These are phyloP conservation scores for Molossus alvarezi DNA, from an alignment of 2,797 vertebrate species.

Conservation along the genomic window DNA sequence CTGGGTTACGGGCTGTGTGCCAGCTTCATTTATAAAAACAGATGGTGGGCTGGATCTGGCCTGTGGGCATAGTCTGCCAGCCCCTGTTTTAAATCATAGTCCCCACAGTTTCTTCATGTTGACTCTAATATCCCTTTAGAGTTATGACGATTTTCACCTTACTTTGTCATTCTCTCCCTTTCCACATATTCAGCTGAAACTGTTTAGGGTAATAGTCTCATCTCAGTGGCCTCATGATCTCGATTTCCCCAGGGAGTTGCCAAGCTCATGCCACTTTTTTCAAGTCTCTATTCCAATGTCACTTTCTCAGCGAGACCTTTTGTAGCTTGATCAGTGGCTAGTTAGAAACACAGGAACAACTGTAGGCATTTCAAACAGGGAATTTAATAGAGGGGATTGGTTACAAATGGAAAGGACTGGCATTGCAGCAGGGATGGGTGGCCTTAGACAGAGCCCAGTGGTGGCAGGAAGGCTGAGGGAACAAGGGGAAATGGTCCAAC, in stretches of 20 bases:
- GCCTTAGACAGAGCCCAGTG: neutral
- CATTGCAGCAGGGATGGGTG: neutral
- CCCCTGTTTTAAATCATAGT: neutral
- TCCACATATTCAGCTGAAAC: neutral
- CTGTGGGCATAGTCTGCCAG: neutral
- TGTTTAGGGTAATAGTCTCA: neutral
- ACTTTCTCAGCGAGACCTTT: neutral
- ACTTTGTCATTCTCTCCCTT: neutral
- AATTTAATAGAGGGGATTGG: neutral
- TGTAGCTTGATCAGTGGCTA: neutral
- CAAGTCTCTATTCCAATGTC: neutral
- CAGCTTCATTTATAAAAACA: conserved; percentile 4
- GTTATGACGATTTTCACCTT: neutral
- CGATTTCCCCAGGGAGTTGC: neutral
- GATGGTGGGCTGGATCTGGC: neutral
- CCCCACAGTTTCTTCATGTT: neutral
- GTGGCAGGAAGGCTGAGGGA: neutral
- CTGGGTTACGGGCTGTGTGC: neutral
- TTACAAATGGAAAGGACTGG: neutral
- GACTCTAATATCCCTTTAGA: neutral
- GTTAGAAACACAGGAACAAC: neutral
- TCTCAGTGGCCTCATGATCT: neutral
- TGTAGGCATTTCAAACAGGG: neutral
- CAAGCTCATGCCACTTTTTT: neutral
- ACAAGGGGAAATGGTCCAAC: neutral